phyloP scores from a whole-genome alignment of 2,888 invertebrate species.

The Eutolmus rufibarbis region DNA sequence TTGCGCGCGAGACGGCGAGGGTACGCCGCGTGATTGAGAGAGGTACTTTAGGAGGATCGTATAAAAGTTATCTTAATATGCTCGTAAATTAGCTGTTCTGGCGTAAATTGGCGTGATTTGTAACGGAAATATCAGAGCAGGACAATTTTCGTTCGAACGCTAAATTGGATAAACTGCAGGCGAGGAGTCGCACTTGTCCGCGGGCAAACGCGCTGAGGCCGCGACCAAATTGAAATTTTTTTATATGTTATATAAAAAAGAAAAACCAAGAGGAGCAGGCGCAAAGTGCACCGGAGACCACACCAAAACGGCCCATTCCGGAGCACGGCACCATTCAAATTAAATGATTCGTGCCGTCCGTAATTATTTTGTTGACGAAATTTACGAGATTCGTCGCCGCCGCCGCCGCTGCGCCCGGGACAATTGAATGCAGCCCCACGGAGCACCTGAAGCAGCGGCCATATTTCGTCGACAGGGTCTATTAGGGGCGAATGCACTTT shows the following conservation, averaged over 20 bases:
- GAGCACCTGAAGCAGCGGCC: background rate
- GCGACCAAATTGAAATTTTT: background rate
- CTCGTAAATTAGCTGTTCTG: conserved; percentile 10
- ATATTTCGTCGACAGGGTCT: background rate
- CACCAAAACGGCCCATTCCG: background rate
- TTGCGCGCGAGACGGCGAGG: background rate
- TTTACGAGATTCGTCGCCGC: conserved; percentile 6
- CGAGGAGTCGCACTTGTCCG: background rate
- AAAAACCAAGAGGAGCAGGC: background rate
- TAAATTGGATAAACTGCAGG: background rate
- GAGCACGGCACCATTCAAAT: background rate
- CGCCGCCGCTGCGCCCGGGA: background rate
- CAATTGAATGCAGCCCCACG: background rate
- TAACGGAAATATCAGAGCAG: conserved; percentile 19
- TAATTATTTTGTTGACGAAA: conserved; percentile 38
- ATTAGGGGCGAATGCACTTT: conserved; percentile 13
- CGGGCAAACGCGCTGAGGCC: background rate
- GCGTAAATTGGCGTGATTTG: conserved; percentile 23
- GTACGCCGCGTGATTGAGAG: conserved; percentile 5
- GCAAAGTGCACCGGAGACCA: background rate
- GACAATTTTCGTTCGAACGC: background rate
- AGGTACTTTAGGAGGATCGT: conserved; percentile 26
- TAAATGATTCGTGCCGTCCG: conserved; percentile 8
- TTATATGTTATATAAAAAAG: background rate
- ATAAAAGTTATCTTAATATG: conserved; percentile 35